Percentiles rank a stretch among this genome's conserved stretches.
These are phyloP conservation scores for Eremophila alpestris DNA, from an alignment of 2,797 vertebrate species.

Conservation along the genomic window DNA sequence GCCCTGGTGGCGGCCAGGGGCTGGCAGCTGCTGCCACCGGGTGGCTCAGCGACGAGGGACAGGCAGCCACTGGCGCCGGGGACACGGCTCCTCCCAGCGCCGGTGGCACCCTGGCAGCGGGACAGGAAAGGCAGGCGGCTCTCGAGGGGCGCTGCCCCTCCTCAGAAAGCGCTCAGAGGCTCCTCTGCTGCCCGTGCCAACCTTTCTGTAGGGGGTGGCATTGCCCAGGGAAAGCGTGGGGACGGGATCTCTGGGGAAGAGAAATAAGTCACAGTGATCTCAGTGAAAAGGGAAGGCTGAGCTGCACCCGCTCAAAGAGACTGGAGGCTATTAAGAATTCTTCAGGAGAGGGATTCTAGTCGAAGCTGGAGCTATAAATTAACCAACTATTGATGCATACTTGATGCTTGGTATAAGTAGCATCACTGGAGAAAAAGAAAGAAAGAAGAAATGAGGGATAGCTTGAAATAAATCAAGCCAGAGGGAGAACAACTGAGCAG, in stretches of 20 bases:
- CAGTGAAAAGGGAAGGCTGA: not conserved
- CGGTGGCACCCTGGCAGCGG: accelerated
- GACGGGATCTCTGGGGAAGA: not conserved
- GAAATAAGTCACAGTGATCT: accelerated
- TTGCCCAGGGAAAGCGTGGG: not conserved
- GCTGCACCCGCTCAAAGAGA: not conserved
- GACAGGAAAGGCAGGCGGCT: not conserved
- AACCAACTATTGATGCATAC: not conserved
- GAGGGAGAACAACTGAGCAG: not conserved
- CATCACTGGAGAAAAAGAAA: not conserved
- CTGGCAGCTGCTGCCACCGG: conserved; percentile 48
- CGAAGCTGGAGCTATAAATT: conserved; percentile 9
- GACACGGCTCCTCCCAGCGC: accelerated
- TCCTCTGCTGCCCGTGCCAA: not conserved
- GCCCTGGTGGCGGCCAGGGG: not conserved
- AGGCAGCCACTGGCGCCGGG: not conserved
- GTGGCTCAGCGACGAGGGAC: not conserved
- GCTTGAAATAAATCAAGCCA: not conserved
- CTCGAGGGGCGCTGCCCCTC: not conserved
- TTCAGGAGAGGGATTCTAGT: not conserved
- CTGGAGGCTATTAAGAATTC: not conserved
- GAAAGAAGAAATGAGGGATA: not conserved
- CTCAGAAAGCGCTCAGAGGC: not conserved
- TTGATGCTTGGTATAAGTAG: not conserved
- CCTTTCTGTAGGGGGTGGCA: not conserved